These are phyloP conservation scores for Steatocranus sp. DNA, from an alignment of 2,797 vertebrate genomes.

Conservation along the genomic window DNA sequence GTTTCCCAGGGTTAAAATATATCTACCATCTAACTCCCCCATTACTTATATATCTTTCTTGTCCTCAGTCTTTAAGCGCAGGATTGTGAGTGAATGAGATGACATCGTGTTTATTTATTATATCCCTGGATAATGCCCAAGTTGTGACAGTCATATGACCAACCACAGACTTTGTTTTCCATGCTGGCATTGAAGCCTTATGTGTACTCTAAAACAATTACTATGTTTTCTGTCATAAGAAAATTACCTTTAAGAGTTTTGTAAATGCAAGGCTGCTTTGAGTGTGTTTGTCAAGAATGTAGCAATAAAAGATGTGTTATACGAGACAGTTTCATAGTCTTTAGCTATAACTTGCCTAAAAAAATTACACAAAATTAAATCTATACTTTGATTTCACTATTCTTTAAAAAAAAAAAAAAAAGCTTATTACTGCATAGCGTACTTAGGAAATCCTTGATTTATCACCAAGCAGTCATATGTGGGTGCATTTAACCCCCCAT, in stretches of 20 bases:
- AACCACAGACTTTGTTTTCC: conserved; percentile 48
- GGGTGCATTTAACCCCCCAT: conserved; percentile 63
- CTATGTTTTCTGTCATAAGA: conserved; percentile 27
- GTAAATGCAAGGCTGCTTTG: background rate
- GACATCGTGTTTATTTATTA: conserved; percentile 67
- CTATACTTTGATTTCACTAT: background rate
- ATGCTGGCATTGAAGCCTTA: conserved; percentile 34
- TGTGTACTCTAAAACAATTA: conserved; percentile 43
- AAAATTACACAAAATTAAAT: background rate
- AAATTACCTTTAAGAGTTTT: conserved; percentile 22
- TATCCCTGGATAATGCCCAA: conserved; percentile 36
- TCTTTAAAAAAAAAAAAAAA: conserved; percentile 13
- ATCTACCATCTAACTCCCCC: conserved; percentile 62
- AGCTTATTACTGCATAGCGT: conserved; percentile 8
- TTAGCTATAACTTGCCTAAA: background rate
- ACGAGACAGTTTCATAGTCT: background rate
- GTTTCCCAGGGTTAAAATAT: conserved; percentile 72
- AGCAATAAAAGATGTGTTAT: background rate
- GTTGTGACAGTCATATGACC: conserved; percentile 35
- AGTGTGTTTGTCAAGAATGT: background rate
- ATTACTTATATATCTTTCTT: conserved; percentile 78
- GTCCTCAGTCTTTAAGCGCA: conserved; percentile 69
- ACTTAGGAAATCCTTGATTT: conserved; percentile 41
- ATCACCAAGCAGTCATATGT: conserved; percentile 56
- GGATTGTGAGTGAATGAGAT: conserved; percentile 63